Evolutionary conservation across 2,797 vertebrate genomes (phyloP).

Genomic region (Alectoris magna): DNA sequence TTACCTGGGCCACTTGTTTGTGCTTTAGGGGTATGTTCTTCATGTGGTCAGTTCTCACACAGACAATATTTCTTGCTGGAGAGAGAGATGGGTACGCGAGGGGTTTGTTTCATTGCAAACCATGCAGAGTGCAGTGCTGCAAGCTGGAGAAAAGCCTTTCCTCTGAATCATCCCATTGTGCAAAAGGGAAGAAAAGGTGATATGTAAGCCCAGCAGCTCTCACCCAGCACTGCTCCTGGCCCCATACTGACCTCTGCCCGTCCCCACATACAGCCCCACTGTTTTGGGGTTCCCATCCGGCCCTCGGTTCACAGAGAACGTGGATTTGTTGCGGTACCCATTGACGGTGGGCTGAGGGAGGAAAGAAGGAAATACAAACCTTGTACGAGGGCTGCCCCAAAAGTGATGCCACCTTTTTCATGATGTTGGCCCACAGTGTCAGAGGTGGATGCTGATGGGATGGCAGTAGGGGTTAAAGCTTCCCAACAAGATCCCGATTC

Average conservation of each 20-base stretch:
- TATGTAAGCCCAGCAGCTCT: not conserved
- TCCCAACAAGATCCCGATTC: too few relatives aligned
- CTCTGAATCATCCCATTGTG: not conserved
- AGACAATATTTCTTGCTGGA: conserved; percentile 81
- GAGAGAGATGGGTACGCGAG: not conserved
- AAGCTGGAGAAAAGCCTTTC: not conserved
- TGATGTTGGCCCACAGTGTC: too few relatives aligned
- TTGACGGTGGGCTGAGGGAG: conserved; percentile 73
- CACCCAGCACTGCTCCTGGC: not conserved
- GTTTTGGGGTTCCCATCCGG: conserved; percentile 89
- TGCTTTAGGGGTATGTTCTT: conserved; percentile 86
- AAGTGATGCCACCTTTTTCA: too few relatives aligned
- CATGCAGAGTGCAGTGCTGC: not conserved
- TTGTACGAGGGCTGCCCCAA: too few relatives aligned
- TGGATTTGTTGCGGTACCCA: conserved; percentile 90
- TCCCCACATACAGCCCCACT: conserved; percentile 85
- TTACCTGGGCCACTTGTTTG: conserved; percentile 84
- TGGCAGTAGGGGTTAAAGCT: too few relatives aligned
- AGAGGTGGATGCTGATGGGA: too few relatives aligned
- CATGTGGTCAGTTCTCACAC: conserved; percentile 81
- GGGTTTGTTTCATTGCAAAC: not conserved
- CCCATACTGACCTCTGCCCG: conserved; percentile 70
- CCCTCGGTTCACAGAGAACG: conserved; percentile 89
- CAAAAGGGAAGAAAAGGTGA: too few relatives aligned
- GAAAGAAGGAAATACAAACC: not conserved